Percentiles rank a stretch among this genome's conserved stretches.
These are phyloP conservation scores for Carassius gibelio DNA, from an alignment of 2,113 vertebrate species.

Conservation along the genomic window DNA sequence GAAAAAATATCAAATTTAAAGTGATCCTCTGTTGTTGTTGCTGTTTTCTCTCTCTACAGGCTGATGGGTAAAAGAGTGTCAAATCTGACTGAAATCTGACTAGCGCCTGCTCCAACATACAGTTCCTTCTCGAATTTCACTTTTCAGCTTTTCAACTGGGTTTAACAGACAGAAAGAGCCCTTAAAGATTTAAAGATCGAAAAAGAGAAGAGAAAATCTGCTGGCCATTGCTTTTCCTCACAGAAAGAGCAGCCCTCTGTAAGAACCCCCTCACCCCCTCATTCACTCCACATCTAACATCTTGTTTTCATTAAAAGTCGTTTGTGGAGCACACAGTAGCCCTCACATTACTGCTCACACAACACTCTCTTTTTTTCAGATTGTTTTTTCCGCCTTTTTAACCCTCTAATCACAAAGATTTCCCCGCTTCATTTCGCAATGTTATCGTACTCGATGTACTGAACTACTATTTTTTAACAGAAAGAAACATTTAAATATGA, in stretches of 20 bases:
- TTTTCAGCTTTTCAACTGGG: not conserved
- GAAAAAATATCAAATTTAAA: too few relatives aligned
- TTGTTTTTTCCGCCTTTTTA: not conserved
- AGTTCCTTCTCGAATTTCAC: too few relatives aligned
- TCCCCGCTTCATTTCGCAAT: not conserved
- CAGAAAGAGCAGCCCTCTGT: not conserved
- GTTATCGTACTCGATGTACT: not conserved
- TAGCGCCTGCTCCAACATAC: too few relatives aligned
- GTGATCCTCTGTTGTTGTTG: too few relatives aligned
- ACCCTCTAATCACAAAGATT: not conserved
- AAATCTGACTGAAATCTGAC: too few relatives aligned
- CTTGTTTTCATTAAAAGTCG: conserved; percentile 78
- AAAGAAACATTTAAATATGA: not conserved
- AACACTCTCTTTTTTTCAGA: not conserved
- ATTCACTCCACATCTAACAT: conserved; percentile 61
- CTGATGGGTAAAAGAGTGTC: too few relatives aligned
- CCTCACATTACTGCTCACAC: conserved; percentile 25
- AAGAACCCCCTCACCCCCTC: conserved; percentile 13
- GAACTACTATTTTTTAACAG: not conserved
- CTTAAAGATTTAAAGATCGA: not conserved
- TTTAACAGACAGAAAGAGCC: not conserved
- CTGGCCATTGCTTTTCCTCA: not conserved
- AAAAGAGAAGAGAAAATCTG: conserved; percentile 6
- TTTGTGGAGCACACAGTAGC: conserved; percentile 64
- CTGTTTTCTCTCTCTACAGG: too few relatives aligned